Base-by-base conservation (phyloP, 2,888 invertebrate species). In the Tinea semifulvella region DNA sequence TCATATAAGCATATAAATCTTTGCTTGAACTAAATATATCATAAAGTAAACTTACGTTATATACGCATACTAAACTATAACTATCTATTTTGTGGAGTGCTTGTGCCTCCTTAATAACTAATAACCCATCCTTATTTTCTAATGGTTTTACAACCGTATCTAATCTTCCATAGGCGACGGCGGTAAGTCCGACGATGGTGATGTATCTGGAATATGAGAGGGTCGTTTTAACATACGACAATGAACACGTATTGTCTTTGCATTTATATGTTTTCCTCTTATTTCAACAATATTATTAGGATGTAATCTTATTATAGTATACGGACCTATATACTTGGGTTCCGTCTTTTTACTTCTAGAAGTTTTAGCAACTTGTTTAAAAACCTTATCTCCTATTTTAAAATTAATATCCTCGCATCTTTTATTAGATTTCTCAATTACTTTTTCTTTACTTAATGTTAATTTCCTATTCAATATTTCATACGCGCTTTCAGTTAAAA, bases 381-480 rank as follows among this genome's bases (percentile, higher is more conserved):
- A 49, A 4, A 48, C 49, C 26, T 25, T 46, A 40, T 49, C 46
- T 20, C 48, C 47, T 49, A 49, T 38, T 42, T 49, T 49, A 22
- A 48, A 43, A 1, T 16, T 17, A 8, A 43, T 16, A 2, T 42
- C n/a, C 36, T 49, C 46, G 10, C 36, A 14, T 8, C 27, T 11
- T 14, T 47, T 19, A 25, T 49, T 49, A 1, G 20, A 20, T 13
- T 38, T 47, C 0, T 19, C 22, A 2, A 49, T 49, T 10, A 44
- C 31, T 26, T 46, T 8, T 31, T 46, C 42, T 16, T 47, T 49
- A 8, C 46, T 31, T n/a, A 40, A 40, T 10, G 17, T 18, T 5
- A 47, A 1, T 18, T 40, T 25, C 2, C 18, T n/a, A 17, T n/a
- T 19, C 14, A 46, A 25, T 8, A n/a, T 22, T 16, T 46, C 26